Evolutionary conservation across 2,888 invertebrate species (phyloP).

Genomic region (Dusona sp.): DNA sequence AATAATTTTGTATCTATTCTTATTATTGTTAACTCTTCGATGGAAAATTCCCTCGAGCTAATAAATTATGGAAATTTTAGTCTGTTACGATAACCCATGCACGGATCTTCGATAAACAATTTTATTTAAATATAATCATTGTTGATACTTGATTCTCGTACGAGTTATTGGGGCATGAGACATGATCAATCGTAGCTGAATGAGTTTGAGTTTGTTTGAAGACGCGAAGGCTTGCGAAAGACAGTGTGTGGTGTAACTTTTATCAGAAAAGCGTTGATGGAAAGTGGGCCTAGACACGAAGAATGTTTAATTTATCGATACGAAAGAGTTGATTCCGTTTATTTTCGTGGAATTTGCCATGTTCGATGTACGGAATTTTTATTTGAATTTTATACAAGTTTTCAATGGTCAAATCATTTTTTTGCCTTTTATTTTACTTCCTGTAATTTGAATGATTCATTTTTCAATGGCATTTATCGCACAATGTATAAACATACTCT

Average conservation of each 20-base stretch:
- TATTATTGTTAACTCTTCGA: neutral
- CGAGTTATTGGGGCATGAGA: conserved; percentile 28
- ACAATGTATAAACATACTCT: neutral
- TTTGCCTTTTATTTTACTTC: neutral
- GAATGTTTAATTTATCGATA: neutral
- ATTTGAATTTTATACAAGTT: neutral
- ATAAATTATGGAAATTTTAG: neutral
- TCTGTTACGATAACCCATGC: neutral
- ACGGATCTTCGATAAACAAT: neutral
- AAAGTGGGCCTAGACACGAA: neutral
- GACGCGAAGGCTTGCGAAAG: neutral
- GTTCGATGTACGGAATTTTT: neutral
- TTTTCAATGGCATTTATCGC: neutral
- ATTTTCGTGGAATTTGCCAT: neutral
- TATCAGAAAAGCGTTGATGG: neutral
- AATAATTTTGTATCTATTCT: neutral
- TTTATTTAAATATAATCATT: neutral
- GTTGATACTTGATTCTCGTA: neutral
- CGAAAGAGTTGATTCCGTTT: neutral
- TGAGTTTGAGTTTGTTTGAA: conserved; percentile 14
- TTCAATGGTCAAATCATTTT: neutral
- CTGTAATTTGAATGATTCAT: neutral
- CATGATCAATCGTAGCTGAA: conserved; percentile 3
- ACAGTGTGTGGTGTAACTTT: neutral
- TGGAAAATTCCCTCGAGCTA: neutral